Evolutionary conservation across 2,888 invertebrate genomes (phyloP), one percentile per base, ranked within the genome.

Genomic region (Platycheirus albimanus): DNA sequence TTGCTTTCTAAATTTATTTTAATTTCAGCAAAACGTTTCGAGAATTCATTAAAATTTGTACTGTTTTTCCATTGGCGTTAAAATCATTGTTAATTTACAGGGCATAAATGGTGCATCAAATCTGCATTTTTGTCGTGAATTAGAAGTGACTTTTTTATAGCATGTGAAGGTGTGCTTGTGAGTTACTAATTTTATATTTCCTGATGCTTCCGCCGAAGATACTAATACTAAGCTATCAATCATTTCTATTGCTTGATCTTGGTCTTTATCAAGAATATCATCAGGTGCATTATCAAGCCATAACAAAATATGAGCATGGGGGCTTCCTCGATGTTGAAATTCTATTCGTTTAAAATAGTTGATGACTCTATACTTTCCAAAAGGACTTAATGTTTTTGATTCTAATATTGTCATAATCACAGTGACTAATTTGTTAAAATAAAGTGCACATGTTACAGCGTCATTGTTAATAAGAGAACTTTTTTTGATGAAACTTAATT

Each of bases 231-330:
- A 33, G 10, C 8, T 33, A 51, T 64, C 56, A 4, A 72, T 77
- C 11, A 80, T 8, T 70, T 11, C 33, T 3, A 88, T 86, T 10
- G 86, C 84, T 63, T 86, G 28, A 52, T 77, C 74, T 72, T 86
- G 51, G 51, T 80, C 70, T 77, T 49, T 49, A 11, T 24, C 38
- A 47, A 86, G 52, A 36, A 63, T 20, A 76, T 86, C 80, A 47
- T 81, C 20, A 20, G 88, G 88, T 49, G 74, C 86, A 86, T 90
- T 87, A 3, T 89, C 86, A 19, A 90, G 85, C 90, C 90, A 90
- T 10, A 58, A 17, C n/a, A 85, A 51, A 41, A 80, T 84, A 49
- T 83, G 54, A 79, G 85, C 74, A 52, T 78, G 84, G 87, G 87
- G 69, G 87, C 87, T 79, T n/a, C n/a, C n/a, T n/a, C n/a, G n/a